A percentile compares a stretch with the other conserved stretches of the same genome.
phyloP scores from a whole-genome alignment of 2,888 invertebrate species.

The Temnothorax ravouxi region DNA sequence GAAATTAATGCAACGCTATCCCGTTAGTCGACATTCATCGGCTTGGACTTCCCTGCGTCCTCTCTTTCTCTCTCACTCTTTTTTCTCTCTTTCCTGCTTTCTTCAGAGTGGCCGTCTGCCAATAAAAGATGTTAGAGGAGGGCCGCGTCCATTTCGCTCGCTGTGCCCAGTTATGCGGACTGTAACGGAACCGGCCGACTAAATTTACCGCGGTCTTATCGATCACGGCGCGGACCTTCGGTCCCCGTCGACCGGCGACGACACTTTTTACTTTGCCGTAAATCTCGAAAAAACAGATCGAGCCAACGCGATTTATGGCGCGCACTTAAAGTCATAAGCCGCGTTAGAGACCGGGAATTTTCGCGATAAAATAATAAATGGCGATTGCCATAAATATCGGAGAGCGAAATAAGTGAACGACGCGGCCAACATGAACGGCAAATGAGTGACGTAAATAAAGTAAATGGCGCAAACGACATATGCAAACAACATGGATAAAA shows the following conservation, averaged over 20 bases:
- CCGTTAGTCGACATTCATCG: constrained; percentile 82
- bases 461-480: neutral
- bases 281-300: constrained; percentile 45
- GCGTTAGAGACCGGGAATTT: constrained; percentile 44
- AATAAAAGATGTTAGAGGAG: constrained; percentile 68
- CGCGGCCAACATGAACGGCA: neutral
- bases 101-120: constrained; percentile 66
- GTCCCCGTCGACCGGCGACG: constrained; percentile 21
- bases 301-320: constrained; percentile 36
- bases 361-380: constrained; percentile 41
- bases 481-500: neutral
- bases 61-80: constrained; percentile 7
- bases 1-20: constrained; percentile 80
- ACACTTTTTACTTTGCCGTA: constrained; percentile 46
- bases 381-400: constrained; percentile 26
- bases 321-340: constrained; percentile 42
- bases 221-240: constrained; percentile 23
- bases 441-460: constrained; percentile 21
- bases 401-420: neutral
- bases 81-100: constrained; percentile 16
- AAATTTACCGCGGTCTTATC: constrained; percentile 54
- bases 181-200: constrained; percentile 73
- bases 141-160: constrained; percentile 67
- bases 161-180: constrained; percentile 70
- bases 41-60: constrained; percentile 70